Evolutionary conservation across 2,888 invertebrate genomes (phyloP), one percentile per base, ranked within the genome.

Genomic region (Callyntrura sp.): DNA sequence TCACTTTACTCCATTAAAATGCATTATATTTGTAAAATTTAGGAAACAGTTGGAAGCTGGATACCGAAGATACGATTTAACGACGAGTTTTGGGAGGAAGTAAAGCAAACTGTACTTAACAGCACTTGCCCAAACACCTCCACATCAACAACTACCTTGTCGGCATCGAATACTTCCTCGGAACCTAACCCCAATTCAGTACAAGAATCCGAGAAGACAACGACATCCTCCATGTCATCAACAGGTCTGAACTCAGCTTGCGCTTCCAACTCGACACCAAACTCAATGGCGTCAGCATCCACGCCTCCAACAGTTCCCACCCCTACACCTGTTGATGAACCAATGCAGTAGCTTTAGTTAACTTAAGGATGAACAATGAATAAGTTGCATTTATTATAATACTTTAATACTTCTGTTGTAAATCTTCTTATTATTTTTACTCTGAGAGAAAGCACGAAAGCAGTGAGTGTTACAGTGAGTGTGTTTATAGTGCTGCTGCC

Each of bases 21-120:
- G 3, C 17, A 6, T 60, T n/a, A 20, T 60, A 11, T 23, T 60
- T 20, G 9, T n/a, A 78, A 35, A 28, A 20, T 73, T 60, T 85
- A 92, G 92, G 93, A 93, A 70, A 92, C 93, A 0, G 85, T 93
- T 28, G 92, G 92, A 51, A 87, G 90, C 2, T 93, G 92, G 92
- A 55, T 93, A 82, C 92, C 93, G 55, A 93, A 90, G 79, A 70
- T 92, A 48, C 92, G 91, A 84, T 87, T 78, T 20, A 92, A 92
- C 35, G 92, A 91, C 12, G 92, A 92, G n/a, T 93, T 93, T 84
- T 93, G 93, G 93, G 88, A 90, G 51, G 93, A 93, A 79, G 86
- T 92, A 9, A 92, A 92, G 51, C 90, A 92, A 62, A 88, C 91
- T 79, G 82, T 92, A 35, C 84, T 91, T 25, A n/a, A 83, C 68